A percentile compares a stretch with the other conserved stretches of the same genome.
phyloP scores from a whole-genome alignment of 2,888 invertebrate species.

The Ischnura elegans region DNA sequence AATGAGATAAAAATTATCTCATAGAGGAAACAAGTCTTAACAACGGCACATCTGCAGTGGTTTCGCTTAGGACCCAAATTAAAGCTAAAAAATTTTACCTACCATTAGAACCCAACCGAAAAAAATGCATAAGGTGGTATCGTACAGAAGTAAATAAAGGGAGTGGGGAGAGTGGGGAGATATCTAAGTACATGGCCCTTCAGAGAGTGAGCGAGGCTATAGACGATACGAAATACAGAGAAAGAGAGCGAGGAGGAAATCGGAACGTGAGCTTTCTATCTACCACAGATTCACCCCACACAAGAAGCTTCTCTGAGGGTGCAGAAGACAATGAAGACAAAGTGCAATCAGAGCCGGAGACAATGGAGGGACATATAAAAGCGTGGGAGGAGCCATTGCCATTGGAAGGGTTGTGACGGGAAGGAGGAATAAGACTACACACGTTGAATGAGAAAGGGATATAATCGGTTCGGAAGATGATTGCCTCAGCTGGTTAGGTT shows the following conservation, averaged over 20 bases:
- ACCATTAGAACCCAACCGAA: no score
- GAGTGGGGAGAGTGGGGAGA: not conserved
- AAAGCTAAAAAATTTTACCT: no score
- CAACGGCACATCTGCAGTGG: no score
- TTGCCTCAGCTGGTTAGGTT: constrained; percentile 11
- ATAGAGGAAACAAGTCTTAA: no score
- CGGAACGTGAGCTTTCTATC: not conserved
- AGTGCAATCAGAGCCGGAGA: constrained; percentile 56
- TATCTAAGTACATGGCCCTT: not conserved
- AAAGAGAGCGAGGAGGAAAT: not conserved
- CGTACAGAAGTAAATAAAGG: not conserved
- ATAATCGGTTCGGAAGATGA: not conserved
- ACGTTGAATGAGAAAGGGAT: constrained; percentile 1
- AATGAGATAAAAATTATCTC: no score
- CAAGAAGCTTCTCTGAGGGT: not conserved
- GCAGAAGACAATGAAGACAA: constrained; percentile 28
- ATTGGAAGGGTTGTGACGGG: not conserved
- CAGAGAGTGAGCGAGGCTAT: not conserved
- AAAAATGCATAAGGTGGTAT: no score
- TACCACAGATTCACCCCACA: not conserved
- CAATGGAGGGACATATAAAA: constrained; percentile 46
- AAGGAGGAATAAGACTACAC: not conserved
- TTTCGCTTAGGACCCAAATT: no score
- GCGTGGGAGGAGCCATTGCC: constrained; percentile 7
- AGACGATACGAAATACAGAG: not conserved